Evolutionary conservation across 2,888 invertebrate genomes (phyloP), one percentile per base, ranked within the genome.

Genomic region (Schizotus pectinicornis): DNA sequence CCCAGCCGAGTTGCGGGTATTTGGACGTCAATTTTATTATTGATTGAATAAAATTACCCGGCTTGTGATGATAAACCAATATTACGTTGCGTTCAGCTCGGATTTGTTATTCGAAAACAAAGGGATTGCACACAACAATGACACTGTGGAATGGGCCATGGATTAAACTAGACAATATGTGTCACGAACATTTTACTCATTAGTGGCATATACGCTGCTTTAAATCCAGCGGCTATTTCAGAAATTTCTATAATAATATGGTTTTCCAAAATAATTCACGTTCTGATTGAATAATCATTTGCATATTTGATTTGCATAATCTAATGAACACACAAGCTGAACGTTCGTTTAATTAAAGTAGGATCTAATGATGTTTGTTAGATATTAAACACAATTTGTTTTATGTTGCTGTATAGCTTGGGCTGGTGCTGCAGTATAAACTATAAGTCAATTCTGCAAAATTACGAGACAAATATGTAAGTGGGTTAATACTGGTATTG

Each of bases 111-210:
- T 32, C 31, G 8, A 22, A 48, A 30, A 50, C 50, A 50, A 50
- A 50, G 41, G 12, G 48, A 48, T 47, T 35, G 11, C 47, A 14
- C 31, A 6, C 9, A 39, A 39, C 49, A 39, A 49, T 31, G 13
- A 38, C 22, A 22, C 22, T 38, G 3, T 31, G 38, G 11, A 9
- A 50, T 38, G n/a, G 11, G 14, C 14, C 33, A 39, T 31, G 50
- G 50, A 50, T 50, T 41, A 41, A 50, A 33, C 41, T 5, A 22
- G 22, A 36, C 50, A 50, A 50, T 50, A 50, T 50, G 22, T 22
- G 50, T 39, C 50, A 50, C 8, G 2, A 31, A 41, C 50, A 50
- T 50, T 50, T 50, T 39, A 34, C 38, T 48, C 48, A 48, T 48
- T 48, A 48, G 48, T 13, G 5, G 22, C 34, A 7, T 31, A 9